Base-by-base conservation (phyloP, 2,797 vertebrate genomes). In the Centroberyx gerrardi region DNA sequence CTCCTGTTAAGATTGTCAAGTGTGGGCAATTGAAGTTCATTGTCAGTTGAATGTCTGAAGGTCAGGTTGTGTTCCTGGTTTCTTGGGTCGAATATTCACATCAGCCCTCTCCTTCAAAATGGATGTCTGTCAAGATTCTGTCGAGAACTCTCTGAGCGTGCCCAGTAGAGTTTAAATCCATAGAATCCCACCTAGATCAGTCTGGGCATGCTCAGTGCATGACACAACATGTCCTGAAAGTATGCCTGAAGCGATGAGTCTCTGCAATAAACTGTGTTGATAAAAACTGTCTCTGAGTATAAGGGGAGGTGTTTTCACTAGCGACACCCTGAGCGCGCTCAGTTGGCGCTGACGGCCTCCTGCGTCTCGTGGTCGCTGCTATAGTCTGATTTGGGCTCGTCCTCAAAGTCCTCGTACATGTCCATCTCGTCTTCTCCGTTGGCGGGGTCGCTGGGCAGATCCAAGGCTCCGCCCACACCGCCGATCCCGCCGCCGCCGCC, bases 381-480 rank as follows among this genome's bases (percentile, higher is more conserved):
- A 96, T 99, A 99, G 96, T 99, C 98, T 92, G 97, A 99, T 96
- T 99, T 99, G 93, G 97, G 96, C 78, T 99, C 97, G 14, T 99
- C 98, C 91, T 99, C 98, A 88, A 97, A 99, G 94, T 99, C 98
- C 76, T 98, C 98, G 12, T 98, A 99, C 96, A 99, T 97, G 95
- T 99, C 98, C 93, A 97, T 98, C 81, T 98, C 97, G 52, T 98
- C 97, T 88, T 97, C 97, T 80, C 97, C 97, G 0, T 98, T 98
- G 76, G 97, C 87, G 74, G 96, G 95, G 82, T 96, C 95, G 0
- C 94, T 93, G 69, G 96, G 80, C 93, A 94, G 74, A 91, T 94
- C 72, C 97, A 94, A 86, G 87, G 44, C 72, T 18, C 82, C 65
- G 0, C 82, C 76, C 7, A 68, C 70, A 0, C 74, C 62, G 1